Evolutionary conservation across 2,888 invertebrate species (phyloP).

Genomic region (Ormyrus labotus): DNA sequence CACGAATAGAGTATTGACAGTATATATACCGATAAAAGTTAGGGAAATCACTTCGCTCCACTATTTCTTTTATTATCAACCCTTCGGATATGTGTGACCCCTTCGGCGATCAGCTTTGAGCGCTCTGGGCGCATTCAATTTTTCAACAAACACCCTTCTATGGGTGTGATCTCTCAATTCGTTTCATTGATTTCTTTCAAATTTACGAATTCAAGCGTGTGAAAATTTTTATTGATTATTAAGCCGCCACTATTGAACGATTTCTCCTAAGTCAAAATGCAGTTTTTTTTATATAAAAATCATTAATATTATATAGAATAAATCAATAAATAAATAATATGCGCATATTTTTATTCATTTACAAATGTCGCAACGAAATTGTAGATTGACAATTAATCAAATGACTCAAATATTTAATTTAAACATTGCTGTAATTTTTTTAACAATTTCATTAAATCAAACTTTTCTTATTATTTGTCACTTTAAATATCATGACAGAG

Average conservation of each 20-base stretch:
- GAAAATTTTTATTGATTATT: background rate
- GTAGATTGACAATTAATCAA: no score
- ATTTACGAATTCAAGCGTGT: constrained; percentile 2
- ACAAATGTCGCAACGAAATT: no score
- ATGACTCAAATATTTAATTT: no score
- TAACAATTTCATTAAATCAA: no score
- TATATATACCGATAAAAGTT: background rate
- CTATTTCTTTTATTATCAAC: constrained; percentile 8
- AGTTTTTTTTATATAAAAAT: no score
- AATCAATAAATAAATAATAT: no score
- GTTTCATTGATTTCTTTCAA: constrained; percentile 21
- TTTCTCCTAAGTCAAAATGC: background rate
- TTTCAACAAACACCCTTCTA: constrained; percentile 10
- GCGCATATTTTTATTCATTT: no score
- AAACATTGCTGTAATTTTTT: no score
- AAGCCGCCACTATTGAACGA: background rate
- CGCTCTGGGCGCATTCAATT: constrained; percentile 6
- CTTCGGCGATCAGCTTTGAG: constrained; percentile 57
- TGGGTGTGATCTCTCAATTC: constrained; percentile 35
- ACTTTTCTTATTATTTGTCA: no score
- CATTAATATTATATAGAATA: no score
- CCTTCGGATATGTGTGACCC: constrained; percentile 41
- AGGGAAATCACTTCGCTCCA: constrained; percentile 10
- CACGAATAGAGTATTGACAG: no score
- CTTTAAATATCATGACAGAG: no score